phyloP scores from a whole-genome alignment of 1,140 invertebrate species.

The Brachionus asplanchnoidis region DNA sequence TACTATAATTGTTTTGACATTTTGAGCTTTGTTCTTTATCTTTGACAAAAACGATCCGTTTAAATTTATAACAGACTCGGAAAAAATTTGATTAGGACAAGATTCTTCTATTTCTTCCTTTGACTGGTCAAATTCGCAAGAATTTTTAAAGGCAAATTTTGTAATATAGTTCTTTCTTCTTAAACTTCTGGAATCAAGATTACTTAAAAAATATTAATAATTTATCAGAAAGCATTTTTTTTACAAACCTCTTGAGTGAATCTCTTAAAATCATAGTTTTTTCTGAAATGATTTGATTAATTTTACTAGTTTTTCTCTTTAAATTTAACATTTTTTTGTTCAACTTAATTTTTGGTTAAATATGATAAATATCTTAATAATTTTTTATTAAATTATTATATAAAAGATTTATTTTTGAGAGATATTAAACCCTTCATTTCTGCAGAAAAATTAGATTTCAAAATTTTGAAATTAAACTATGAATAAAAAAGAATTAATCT shows the following conservation, averaged over 20 bases:
- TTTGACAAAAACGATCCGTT: not conserved
- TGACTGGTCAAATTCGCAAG: not conserved
- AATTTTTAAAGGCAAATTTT: not conserved
- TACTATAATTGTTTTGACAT: not conserved
- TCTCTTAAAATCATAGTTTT: too few species aligned
- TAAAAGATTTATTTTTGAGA: not conserved
- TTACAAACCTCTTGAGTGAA: not conserved
- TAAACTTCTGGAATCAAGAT: not conserved
- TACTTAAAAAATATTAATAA: not conserved
- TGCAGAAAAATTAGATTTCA: not conserved
- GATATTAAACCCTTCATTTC: not conserved
- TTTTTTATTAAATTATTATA: not conserved
- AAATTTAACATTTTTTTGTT: not conserved
- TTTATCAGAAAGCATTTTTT: not conserved
- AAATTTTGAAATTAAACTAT: not conserved
- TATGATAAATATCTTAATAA: not conserved
- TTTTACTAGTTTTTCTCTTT: not conserved
- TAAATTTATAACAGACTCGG: not conserved
- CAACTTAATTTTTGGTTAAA: not conserved
- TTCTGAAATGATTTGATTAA: not conserved
- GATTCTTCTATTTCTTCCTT: not conserved
- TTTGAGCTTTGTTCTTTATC: not conserved
- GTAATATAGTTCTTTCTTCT: not conserved
- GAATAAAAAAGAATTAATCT: not conserved
- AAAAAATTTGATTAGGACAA: not conserved